Conservation (phyloP, 1,140 invertebrate genomes). For the Bombus confusus region DNA sequence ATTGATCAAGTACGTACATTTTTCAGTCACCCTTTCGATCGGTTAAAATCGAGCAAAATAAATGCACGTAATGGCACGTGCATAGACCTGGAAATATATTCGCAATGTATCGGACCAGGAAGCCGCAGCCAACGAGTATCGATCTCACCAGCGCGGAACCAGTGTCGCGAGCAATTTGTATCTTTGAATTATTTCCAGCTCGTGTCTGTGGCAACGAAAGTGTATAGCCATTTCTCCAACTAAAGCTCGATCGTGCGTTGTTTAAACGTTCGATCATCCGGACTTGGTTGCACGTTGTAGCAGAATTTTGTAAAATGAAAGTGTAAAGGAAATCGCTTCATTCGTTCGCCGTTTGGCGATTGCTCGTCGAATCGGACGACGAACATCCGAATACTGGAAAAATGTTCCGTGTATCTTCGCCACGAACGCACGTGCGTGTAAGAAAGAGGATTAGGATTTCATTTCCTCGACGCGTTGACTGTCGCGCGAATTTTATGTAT, state of each 20-base stretch:
- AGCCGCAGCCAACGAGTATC: slow-evolving; percentile 35
- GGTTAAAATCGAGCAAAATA: neutral
- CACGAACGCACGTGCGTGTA: too few relatives aligned
- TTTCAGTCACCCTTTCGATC: neutral
- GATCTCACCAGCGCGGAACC: slow-evolving; percentile 40
- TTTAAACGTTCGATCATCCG: neutral
- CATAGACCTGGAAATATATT: slow-evolving; percentile 34
- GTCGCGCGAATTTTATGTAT: too few relatives aligned
- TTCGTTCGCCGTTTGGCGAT: too few relatives aligned
- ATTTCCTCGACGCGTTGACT: too few relatives aligned
- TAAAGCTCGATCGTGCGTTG: neutral
- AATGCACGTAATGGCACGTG: neutral
- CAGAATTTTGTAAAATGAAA: too few relatives aligned
- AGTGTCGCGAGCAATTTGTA: slow-evolving; percentile 63
- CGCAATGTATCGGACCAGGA: slow-evolving; percentile 34
- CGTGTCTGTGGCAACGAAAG: slow-evolving; percentile 51
- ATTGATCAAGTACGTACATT: neutral
- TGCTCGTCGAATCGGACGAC: too few relatives aligned
- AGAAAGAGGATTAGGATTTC: too few relatives aligned
- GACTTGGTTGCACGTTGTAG: too few relatives aligned
- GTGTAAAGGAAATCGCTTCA: too few relatives aligned
- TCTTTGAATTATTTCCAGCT: slow-evolving; percentile 62
- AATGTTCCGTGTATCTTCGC: too few relatives aligned
- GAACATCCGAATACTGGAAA: too few relatives aligned
- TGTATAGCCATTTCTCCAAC: slow-evolving; percentile 25